phyloP scores from a whole-genome alignment of 2,888 invertebrate species.

The Aelia acuminata region DNA sequence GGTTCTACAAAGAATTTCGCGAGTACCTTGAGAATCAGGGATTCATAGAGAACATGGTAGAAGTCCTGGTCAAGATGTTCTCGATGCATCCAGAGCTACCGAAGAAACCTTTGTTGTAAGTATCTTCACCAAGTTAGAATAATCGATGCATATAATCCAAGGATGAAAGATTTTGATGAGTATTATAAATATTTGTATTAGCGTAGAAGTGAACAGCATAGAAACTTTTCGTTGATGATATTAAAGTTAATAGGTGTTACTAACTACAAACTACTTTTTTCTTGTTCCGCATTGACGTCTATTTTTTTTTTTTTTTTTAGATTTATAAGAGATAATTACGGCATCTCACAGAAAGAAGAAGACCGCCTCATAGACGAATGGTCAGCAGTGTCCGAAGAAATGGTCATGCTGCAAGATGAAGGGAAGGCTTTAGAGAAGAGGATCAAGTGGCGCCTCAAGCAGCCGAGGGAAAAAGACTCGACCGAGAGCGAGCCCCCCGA shows the following conservation, averaged over 20 bases:
- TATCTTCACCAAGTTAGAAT: no score
- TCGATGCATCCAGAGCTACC: constrained; percentile 38
- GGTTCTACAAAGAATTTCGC: constrained; percentile 32
- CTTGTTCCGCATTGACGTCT: no score
- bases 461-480: background rate
- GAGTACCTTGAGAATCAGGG: constrained; percentile 28
- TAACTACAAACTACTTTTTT: no score
- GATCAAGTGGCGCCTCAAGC: background rate
- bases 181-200: no score
- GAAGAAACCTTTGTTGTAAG: constrained; percentile 25
- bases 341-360: background rate
- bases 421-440: background rate
- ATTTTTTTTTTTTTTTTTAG: background rate
- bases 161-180: no score
- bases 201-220: no score
- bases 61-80: constrained; percentile 49
- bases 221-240: no score
- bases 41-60: constrained; percentile 55
- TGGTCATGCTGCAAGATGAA: background rate
- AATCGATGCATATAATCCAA: no score
- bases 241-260: no score
- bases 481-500: background rate
- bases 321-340: constrained; percentile 46
- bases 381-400: background rate
- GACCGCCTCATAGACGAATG: background rate